A percentile compares a stretch with the other conserved stretches of the same genome.
phyloP scores from a whole-genome alignment of 1,140 invertebrate species.

The Drosophila mojavensis region DNA sequence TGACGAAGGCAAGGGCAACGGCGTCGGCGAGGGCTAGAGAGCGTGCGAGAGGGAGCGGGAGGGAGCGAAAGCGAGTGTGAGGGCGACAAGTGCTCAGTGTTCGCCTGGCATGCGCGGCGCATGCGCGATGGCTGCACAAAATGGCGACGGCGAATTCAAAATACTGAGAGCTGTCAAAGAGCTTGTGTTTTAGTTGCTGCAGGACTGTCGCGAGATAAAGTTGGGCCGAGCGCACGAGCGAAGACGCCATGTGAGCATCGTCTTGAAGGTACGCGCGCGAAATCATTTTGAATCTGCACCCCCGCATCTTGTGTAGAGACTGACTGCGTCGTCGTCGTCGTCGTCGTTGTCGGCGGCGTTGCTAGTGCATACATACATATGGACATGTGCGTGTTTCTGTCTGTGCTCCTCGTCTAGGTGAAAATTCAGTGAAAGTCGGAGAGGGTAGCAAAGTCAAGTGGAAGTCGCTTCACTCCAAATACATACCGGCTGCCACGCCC shows the following conservation, averaged over 20 bases:
- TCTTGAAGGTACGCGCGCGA: constrained; percentile 69
- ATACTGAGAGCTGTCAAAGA: constrained; percentile 18
- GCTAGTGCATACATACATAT: constrained; percentile 23
- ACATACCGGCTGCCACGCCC: constrained; percentile 48
- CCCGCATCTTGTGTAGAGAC: constrained; percentile 29
- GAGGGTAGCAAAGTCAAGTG: constrained; percentile 32
- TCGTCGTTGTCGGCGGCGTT: background rate
- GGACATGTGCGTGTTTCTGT: constrained; percentile 26
- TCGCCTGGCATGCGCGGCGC: constrained; percentile 25
- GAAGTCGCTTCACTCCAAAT: constrained; percentile 22
- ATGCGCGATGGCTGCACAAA: constrained; percentile 64
- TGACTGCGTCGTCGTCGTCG: background rate
- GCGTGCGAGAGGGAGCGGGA: no score
- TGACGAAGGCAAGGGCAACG: constrained; percentile 19
- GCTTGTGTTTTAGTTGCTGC: constrained; percentile 64
- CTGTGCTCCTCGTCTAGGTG: constrained; percentile 44
- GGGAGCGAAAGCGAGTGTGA: background rate
- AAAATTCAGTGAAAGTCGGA: constrained; percentile 35
- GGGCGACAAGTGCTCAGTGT: constrained; percentile 1
- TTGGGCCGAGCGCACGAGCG: constrained; percentile 43
- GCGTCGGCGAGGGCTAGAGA: constrained; percentile 15
- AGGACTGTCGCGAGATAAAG: constrained; percentile 73
- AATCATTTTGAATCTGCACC: constrained; percentile 50
- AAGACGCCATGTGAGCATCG: constrained; percentile 33
- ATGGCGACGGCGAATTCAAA: constrained; percentile 63